phyloP scores from a whole-genome alignment of 2,888 invertebrate genomes.

The Selenia dentaria region DNA sequence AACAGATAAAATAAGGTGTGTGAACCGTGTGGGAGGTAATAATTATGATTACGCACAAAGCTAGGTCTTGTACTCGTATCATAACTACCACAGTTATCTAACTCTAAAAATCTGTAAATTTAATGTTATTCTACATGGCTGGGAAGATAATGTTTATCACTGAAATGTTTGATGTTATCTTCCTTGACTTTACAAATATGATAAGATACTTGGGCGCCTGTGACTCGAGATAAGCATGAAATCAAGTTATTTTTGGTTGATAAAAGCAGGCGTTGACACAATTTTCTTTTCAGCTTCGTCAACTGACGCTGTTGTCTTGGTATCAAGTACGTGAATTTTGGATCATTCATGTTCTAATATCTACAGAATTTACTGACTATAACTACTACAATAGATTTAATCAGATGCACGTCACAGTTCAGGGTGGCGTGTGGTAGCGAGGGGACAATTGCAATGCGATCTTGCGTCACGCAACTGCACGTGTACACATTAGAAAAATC shows the following conservation, averaged over 20 bases:
- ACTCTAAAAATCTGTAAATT: slow-evolving; percentile 15
- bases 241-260: slow-evolving; percentile 72
- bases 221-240: slow-evolving; percentile 62
- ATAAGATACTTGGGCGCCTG: slow-evolving; percentile 66
- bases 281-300: slow-evolving; percentile 43
- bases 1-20: slow-evolving; percentile 8
- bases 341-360: too few species aligned
- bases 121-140: slow-evolving; percentile 29
- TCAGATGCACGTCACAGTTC: slow-evolving; percentile 23
- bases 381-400: slow-evolving; percentile 7
- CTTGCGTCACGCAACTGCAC: slow-evolving; percentile 11
- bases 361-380: too few species aligned
- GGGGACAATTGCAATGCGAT: background rate
- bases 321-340: background rate
- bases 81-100: too few species aligned
- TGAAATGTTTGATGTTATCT: slow-evolving; percentile 70
- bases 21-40: too few species aligned
- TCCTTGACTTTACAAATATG: slow-evolving; percentile 66
- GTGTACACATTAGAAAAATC: too few species aligned
- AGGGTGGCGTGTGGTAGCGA: background rate
- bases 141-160: slow-evolving; percentile 62
- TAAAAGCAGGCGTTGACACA: slow-evolving; percentile 67
- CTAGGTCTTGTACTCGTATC: too few species aligned
- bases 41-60: too few species aligned
- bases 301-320: background rate